A percentile compares a stretch with the other conserved stretches of the same genome.
These are phyloP conservation scores for Timema cristinae DNA, from an alignment of 2,888 invertebrate genomes.

Conservation along the genomic window DNA sequence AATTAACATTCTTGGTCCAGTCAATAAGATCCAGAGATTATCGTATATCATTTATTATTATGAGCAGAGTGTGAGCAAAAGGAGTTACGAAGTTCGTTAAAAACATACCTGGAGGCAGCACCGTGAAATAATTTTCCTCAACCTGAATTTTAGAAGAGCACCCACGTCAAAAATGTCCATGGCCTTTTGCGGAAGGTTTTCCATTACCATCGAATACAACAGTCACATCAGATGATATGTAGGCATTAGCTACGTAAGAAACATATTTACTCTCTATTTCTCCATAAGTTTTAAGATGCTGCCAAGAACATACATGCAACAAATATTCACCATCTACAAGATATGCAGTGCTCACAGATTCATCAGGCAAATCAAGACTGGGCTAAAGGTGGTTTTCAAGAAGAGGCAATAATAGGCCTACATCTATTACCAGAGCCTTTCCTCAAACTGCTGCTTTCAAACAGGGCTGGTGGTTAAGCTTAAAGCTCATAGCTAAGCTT, in stretches of 20 bases:
- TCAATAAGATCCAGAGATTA: too few species aligned
- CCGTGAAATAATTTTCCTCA: neutral
- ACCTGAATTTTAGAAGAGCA: neutral
- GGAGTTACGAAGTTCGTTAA: too few species aligned
- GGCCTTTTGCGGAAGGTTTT: neutral
- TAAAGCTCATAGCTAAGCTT: too few species aligned
- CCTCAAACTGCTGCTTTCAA: neutral
- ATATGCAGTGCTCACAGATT: neutral
- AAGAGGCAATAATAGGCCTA: neutral
- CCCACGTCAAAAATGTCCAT: neutral
- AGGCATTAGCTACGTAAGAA: neutral
- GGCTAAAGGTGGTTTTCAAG: neutral
- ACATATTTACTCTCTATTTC: neutral
- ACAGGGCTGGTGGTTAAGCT: neutral
- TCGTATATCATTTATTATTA: too few species aligned
- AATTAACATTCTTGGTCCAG: too few species aligned
- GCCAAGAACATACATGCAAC: constrained; percentile 5
- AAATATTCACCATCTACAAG: neutral
- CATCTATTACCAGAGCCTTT: neutral
- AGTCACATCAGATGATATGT: neutral
- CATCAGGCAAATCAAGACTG: neutral
- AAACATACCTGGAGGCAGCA: neutral
- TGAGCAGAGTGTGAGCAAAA: too few species aligned
- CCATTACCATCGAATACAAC: neutral
- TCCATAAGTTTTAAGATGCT: neutral